A percentile compares a stretch with the other conserved stretches of the same genome.
Evolutionary conservation across 2,888 invertebrate genomes (phyloP).

Genomic region (Yponomeuta evonymella): DNA sequence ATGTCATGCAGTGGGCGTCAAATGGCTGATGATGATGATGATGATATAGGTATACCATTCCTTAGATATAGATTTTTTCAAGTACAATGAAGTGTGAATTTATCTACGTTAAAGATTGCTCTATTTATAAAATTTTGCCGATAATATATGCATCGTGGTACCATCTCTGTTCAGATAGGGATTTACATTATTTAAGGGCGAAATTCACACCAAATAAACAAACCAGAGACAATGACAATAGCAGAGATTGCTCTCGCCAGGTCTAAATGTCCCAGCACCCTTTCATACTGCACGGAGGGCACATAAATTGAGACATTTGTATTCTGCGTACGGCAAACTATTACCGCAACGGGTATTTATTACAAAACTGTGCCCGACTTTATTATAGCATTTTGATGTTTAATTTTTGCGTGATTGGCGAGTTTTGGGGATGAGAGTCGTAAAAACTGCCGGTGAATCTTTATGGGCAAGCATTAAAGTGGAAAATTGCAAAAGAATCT

Average conservation of each 20-base stretch:
- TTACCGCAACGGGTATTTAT: neutral
- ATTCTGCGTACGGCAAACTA: neutral
- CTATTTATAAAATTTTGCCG: too few relatives aligned
- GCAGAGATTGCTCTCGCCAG: neutral
- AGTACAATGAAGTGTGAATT: too few relatives aligned
- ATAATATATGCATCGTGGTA: too few relatives aligned
- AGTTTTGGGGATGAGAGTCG: neutral
- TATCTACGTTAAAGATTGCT: too few relatives aligned
- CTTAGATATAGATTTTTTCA: too few relatives aligned
- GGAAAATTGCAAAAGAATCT: neutral
- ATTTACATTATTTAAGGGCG: too few relatives aligned
- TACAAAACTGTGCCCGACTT: slow-evolving; percentile 9
- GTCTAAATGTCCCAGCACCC: neutral
- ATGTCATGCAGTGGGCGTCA: too few relatives aligned
- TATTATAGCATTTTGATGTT: neutral
- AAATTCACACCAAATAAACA: too few relatives aligned
- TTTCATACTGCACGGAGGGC: neutral
- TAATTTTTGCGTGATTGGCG: neutral
- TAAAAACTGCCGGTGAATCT: neutral
- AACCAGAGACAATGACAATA: too few relatives aligned
- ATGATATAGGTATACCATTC: too few relatives aligned
- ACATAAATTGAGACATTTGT: neutral
- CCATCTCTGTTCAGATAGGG: too few relatives aligned
- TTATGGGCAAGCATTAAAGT: neutral
- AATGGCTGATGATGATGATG: too few relatives aligned